phyloP scores from a whole-genome alignment of 1,140 invertebrate species.

The Drosophila nannoptera region DNA sequence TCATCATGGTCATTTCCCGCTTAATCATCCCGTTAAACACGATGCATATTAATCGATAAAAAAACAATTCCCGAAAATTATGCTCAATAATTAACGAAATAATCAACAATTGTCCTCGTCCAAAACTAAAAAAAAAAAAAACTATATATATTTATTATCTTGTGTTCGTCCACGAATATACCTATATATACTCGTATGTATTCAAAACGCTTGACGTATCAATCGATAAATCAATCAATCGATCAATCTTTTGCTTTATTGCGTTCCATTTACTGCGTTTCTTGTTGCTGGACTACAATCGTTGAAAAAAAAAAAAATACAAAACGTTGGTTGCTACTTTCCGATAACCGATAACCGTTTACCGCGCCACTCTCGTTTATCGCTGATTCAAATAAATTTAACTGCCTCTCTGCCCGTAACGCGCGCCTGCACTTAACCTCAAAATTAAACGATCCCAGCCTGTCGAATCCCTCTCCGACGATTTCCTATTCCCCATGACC shows the following conservation, averaged over 20 bases:
- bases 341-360: constrained; percentile 26
- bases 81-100: constrained; percentile 50
- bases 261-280: constrained; percentile 63
- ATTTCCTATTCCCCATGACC: constrained; percentile 99
- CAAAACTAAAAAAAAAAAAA: constrained; percentile 59
- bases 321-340: constrained; percentile 58
- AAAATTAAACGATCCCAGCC: constrained; percentile 80
- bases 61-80: constrained; percentile 30
- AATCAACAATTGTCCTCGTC: constrained; percentile 69
- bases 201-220: constrained; percentile 60
- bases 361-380: constrained; percentile 43
- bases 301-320: constrained; percentile 12
- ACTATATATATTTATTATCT: constrained; percentile 35
- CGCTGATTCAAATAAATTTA: constrained; percentile 42
- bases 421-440: constrained; percentile 19
- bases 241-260: constrained; percentile 59
- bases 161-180: constrained; percentile 65
- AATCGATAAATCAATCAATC: constrained; percentile 48
- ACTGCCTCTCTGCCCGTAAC: constrained; percentile 50
- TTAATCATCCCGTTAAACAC: constrained; percentile 68
- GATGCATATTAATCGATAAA: constrained; percentile 38
- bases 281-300: constrained; percentile 68
- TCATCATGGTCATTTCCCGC: constrained; percentile 79
- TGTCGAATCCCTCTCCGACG: constrained; percentile 92
- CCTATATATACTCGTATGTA: constrained; percentile 44